Evolutionary conservation across 1,140 invertebrate genomes (phyloP).

Genomic region (Oreohelix idahoensis): DNA sequence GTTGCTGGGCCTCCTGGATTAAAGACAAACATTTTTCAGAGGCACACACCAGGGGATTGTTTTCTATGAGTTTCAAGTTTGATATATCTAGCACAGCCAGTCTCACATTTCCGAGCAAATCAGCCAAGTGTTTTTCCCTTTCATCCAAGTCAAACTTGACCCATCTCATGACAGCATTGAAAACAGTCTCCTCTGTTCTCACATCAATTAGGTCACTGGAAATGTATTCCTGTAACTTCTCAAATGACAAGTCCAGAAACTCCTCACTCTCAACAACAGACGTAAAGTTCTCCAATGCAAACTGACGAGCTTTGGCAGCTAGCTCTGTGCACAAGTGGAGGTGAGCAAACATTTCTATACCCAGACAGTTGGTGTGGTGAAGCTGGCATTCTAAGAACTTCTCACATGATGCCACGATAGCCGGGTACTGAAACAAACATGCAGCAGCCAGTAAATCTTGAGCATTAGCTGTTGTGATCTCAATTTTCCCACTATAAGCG

Average conservation of each 20-base stretch:
- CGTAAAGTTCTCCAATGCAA: constrained; percentile 71
- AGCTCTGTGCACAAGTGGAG: constrained; percentile 70
- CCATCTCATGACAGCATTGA: constrained; percentile 72
- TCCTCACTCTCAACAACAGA: constrained; percentile 69
- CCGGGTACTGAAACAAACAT: constrained; percentile 72
- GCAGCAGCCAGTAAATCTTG: constrained; percentile 73
- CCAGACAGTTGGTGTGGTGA: constrained; percentile 73
- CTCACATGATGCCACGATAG: constrained; percentile 70
- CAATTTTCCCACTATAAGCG: constrained; percentile 71
- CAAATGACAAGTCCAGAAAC: constrained; percentile 70
- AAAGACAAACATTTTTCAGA: constrained; percentile 64
- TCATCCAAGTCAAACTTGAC: constrained; percentile 69
- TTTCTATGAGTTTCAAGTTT: constrained; percentile 59
- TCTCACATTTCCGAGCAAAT: constrained; percentile 67
- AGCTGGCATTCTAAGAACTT: constrained; percentile 72
- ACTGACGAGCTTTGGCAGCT: constrained; percentile 64
- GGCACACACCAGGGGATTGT: constrained; percentile 60
- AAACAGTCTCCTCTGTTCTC: constrained; percentile 72
- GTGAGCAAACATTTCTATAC: constrained; percentile 72
- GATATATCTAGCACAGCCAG: constrained; percentile 63
- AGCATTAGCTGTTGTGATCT: constrained; percentile 72
- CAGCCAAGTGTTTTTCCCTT: constrained; percentile 60
- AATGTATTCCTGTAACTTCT: constrained; percentile 65
- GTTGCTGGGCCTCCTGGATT: constrained; percentile 62
- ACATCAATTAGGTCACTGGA: constrained; percentile 71